Evolutionary conservation across 2,113 vertebrate species (phyloP).

Genomic region (Myotis davidii): DNA sequence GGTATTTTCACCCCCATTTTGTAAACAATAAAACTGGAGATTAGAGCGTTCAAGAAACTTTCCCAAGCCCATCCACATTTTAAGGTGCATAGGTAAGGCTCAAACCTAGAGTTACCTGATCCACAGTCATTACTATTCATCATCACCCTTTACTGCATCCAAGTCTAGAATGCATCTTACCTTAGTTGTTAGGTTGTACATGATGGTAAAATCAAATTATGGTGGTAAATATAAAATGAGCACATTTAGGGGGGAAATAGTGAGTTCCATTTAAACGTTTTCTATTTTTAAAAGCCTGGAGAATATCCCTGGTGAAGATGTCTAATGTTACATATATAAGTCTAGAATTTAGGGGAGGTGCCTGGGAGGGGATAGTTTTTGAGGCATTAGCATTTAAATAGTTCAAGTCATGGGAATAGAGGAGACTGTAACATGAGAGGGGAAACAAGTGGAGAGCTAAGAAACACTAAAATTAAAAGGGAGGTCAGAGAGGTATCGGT

Average conservation of each 20-base stretch:
- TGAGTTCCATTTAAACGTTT: not conserved
- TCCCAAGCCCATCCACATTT: not conserved
- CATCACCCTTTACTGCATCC: not conserved
- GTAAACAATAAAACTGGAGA: constrained; percentile 3
- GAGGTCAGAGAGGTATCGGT: constrained; percentile 10
- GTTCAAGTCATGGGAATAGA: constrained; percentile 26
- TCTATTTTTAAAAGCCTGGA: constrained; percentile 3
- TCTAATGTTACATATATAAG: not conserved
- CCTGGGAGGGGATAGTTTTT: constrained; percentile 4
- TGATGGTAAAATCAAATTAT: not conserved
- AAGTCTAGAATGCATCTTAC: not conserved
- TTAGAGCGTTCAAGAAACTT: not conserved
- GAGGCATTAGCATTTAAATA: constrained; percentile 49
- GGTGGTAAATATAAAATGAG: not conserved
- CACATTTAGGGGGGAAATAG: not conserved
- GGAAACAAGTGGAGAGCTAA: not conserved
- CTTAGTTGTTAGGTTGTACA: not conserved
- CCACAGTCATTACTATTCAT: not conserved
- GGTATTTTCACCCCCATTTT: constrained; percentile 13
- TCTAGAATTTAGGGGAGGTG: not conserved
- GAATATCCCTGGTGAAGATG: not conserved
- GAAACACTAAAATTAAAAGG: constrained; percentile 43
- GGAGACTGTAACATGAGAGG: constrained; percentile 33
- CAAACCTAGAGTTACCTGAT: not conserved
- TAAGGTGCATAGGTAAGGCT: not conserved